These are phyloP conservation scores for Drosophila melanosoma DNA, from an alignment of 2,888 invertebrate genomes.

Conservation along the genomic window DNA sequence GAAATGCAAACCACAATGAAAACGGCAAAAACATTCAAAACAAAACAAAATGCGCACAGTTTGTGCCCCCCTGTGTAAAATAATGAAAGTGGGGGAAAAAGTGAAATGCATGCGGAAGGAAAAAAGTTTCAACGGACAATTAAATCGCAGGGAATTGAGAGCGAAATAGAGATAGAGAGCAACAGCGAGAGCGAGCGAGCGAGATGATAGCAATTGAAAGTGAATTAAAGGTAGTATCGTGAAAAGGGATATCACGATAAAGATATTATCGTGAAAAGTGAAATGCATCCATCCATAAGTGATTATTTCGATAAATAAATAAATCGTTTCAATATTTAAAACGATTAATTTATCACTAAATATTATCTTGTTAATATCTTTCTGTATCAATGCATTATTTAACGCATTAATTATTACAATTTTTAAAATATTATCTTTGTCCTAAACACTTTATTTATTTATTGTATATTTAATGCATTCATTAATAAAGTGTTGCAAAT, in stretches of 20 bases:
- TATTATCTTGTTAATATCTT: too few relatives aligned
- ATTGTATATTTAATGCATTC: neutral
- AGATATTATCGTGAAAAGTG: too few relatives aligned
- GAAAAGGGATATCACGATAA: too few relatives aligned
- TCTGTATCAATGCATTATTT: too few relatives aligned
- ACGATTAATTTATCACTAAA: too few relatives aligned
- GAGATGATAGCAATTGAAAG: neutral
- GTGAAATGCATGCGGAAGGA: constrained; percentile 48
- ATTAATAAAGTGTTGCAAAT: neutral
- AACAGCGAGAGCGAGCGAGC: neutral
- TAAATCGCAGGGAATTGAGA: constrained; percentile 7
- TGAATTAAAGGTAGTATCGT: too few relatives aligned
- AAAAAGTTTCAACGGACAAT: constrained; percentile 36
- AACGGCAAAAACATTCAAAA: constrained; percentile 16
- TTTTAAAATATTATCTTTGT: neutral
- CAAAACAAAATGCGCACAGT: constrained; percentile 21
- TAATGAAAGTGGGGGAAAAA: constrained; percentile 36
- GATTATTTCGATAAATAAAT: too few relatives aligned
- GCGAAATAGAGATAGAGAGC: neutral
- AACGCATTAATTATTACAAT: too few relatives aligned
- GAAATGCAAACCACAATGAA: constrained; percentile 51
- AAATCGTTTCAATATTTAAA: too few relatives aligned
- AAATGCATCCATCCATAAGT: too few relatives aligned
- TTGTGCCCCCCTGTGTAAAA: constrained; percentile 5
- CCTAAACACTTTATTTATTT: neutral